Evolutionary conservation across 1,140 invertebrate species (phyloP), one percentile per base, ranked within the genome.

Genomic region (Drosophila sp.): DNA sequence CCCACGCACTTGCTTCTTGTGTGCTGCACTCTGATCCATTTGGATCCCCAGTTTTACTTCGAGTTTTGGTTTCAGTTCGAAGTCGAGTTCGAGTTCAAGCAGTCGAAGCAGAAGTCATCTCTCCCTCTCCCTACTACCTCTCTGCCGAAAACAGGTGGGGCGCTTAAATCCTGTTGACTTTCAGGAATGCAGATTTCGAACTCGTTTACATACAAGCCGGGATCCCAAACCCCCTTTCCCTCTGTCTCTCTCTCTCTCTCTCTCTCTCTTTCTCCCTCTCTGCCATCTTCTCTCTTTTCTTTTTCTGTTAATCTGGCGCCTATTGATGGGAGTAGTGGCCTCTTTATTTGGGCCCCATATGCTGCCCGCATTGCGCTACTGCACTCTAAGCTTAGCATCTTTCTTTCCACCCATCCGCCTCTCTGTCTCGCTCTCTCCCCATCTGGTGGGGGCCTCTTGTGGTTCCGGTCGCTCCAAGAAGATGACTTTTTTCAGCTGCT

Each of bases 151-250:
- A 78, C 75, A 78, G 76, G 76, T 78, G 76, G 76, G 76, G 72
- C 75, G 67, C 32, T 63, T 32, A 61, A 76, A 81, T 87, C 82
- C 82, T 86, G 82, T 79, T 87, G 82, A 47, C 57, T 79, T 61
- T 62, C 47, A 54, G 82, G 82, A 86, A 86, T 86, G 82, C 82
- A 86, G 79, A 86, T 86, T 86, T 76, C 72, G 76, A 86, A 86
- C 82, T 86, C 79, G 82, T 86, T 86, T 86, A 87, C 82, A 85
- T 86, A 76, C 60, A 65, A 66, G 66, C 8, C 10, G 33, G 17
- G 17, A 17, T 17, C 17, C 17, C 17, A 17, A 17, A 17, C 17
- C 17, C 17, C 35, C 63, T 66, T 33, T 38, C 25, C 7, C 56
- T 44, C 58, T 74, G 54, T 65, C 68, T 65, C 23, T 61, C 5